Base-by-base conservation (phyloP, 2,797 vertebrate genomes). In the Xerus rutilus region DNA sequence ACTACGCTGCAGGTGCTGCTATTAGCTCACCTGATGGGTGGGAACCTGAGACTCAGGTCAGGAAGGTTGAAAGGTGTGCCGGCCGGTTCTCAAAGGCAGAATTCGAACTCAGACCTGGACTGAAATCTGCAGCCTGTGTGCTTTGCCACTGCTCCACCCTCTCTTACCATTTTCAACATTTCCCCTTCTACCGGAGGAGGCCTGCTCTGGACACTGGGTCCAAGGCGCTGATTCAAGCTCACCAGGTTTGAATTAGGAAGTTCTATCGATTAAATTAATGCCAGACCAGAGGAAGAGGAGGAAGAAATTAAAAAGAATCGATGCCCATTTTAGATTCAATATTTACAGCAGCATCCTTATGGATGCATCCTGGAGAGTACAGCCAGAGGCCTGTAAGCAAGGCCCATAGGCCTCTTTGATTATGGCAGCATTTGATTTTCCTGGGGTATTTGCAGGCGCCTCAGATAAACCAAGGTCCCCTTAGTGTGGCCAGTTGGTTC, bases 171-270 rank as follows among this genome's bases (percentile, higher is more conserved):
- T 69, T 47, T 79, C 25, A 30, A 45, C 62, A 43, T 35, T n/a
- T 57, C 76, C 7, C 32, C 57, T 17, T 45, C 45, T 28, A 9
- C 5, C 12, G 14, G 64, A 72, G 30, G 47, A 72, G 30, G 47
- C 15, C 17, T 1, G 69, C 45, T 47, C 12, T 43, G 6, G 73
- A 62, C 67, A 79, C 45, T 28, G 28, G 73, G 88, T 87, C 78
- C 39, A 11, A 72, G 7, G 3, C 0, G 9, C 35, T 45, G 70
- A 91, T 62, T 6, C 77, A 65, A 86, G 47, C 69, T 96, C 95
- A 83, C 73, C 72, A 86, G 97, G 84, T 96, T 96, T 89, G 90
- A 78, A 94, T 97, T 96, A 97, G 84, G 74, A 70, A 89, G 64
- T n/a, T 86, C 81, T 62, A 45, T 90, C 0, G 12, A 93, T 92